phyloP scores from a whole-genome alignment of 2,888 invertebrate genomes.

The Drosophila tripunctata region DNA sequence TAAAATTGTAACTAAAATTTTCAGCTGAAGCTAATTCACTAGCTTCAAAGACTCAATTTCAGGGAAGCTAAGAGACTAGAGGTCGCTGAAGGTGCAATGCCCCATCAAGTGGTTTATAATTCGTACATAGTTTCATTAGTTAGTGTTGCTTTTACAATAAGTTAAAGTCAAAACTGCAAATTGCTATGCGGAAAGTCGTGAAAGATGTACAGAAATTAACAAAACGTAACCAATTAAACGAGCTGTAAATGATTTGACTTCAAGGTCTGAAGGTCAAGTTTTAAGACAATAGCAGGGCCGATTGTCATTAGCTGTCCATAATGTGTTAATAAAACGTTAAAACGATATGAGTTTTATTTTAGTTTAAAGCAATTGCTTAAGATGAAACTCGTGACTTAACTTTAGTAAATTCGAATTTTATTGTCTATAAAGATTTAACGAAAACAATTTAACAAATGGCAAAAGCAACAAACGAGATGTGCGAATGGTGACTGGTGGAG shows the following conservation, averaged over 20 bases:
- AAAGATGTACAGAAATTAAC: constrained; percentile 52
- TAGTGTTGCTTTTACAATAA: not conserved
- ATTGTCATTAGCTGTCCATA: constrained; percentile 46
- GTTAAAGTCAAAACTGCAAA: not conserved
- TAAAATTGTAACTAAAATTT: too few relatives aligned
- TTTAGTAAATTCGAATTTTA: constrained; percentile 68
- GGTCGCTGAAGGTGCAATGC: not conserved
- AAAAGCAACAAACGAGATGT: constrained; percentile 47
- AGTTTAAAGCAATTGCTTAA: constrained; percentile 16
- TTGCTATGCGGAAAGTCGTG: constrained; percentile 46
- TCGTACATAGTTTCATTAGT: not conserved
- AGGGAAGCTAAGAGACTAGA: not conserved
- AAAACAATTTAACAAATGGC: constrained; percentile 71
- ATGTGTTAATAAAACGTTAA: constrained; percentile 34
- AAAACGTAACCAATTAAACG: constrained; percentile 64
- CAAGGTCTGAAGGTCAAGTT: constrained; percentile 56
- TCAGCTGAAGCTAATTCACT: too few relatives aligned
- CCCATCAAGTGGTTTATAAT: not conserved
- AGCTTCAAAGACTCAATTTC: too few relatives aligned
- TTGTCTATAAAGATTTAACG: constrained; percentile 64
- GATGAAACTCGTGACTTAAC: constrained; percentile 4
- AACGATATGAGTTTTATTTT: constrained; percentile 17
- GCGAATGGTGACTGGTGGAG: too few relatives aligned
- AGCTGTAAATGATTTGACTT: constrained; percentile 37
- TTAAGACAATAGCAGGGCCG: constrained; percentile 42